These are phyloP conservation scores for Choloepus didactylus DNA, from an alignment of 2,797 vertebrate genomes.

Conservation along the genomic window DNA sequence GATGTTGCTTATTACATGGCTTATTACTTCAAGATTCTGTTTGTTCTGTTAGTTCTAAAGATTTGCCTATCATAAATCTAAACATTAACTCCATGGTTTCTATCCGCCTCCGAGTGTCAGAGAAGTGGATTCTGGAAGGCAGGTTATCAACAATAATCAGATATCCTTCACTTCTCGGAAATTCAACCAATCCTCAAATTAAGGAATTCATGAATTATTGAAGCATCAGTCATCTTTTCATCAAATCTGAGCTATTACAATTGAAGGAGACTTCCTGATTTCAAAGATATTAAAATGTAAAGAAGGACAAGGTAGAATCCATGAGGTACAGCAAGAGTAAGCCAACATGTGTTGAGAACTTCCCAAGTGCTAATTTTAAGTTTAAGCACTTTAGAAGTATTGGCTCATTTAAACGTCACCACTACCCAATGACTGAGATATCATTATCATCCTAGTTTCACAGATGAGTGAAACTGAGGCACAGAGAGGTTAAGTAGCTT, in stretches of 20 bases:
- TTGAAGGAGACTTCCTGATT: not conserved
- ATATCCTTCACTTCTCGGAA: not conserved
- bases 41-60: not conserved
- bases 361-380: fast-evolving
- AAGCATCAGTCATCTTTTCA: not conserved
- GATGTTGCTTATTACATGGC: fast-evolving
- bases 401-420: not conserved
- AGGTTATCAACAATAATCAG: not conserved
- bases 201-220: not conserved
- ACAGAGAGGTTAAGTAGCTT: fast-evolving
- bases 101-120: not conserved
- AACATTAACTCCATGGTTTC: not conserved
- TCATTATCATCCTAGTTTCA: fast-evolving
- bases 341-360: not conserved
- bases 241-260: not conserved
- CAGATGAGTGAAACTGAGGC: not conserved
- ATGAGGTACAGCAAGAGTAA: not conserved
- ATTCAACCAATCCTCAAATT: not conserved
- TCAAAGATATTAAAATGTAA: not conserved
- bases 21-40: not conserved
- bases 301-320: not conserved
- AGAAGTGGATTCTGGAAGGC: not conserved
- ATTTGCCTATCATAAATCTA: not conserved
- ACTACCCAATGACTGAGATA: fast-evolving
- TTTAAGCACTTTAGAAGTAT: too few relatives aligned